Conservation (phyloP, 2,113 vertebrate species). For the Penelope pileata region DNA sequence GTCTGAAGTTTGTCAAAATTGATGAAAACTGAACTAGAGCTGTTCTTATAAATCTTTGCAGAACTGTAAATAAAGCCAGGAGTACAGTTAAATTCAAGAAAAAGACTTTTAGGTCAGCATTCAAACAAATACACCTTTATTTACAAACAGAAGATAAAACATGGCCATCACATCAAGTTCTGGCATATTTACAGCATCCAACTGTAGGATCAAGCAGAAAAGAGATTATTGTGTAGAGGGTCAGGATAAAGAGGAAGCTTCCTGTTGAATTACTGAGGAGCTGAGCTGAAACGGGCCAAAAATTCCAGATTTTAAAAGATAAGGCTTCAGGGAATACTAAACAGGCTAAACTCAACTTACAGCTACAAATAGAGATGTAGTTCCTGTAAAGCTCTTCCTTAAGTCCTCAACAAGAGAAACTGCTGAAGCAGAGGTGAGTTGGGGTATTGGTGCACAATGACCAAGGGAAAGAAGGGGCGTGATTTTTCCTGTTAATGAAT, state of each 20-base stretch:
- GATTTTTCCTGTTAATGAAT: background rate
- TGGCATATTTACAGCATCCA: slow-evolving; percentile 53
- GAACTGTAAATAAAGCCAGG: background rate
- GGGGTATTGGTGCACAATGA: background rate
- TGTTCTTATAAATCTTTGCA: background rate
- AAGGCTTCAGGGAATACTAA: background rate
- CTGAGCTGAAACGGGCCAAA: background rate
- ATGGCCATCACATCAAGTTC: background rate
- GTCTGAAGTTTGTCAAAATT: background rate
- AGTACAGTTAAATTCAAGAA: background rate
- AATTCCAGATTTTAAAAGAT: background rate
- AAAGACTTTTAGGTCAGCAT: background rate
- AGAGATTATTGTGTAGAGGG: background rate
- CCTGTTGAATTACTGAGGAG: background rate
- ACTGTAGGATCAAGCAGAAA: background rate
- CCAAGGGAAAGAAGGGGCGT: background rate
- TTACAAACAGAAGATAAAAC: slow-evolving; percentile 53
- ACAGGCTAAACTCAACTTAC: background rate
- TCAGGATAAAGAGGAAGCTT: background rate
- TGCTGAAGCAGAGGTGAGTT: background rate
- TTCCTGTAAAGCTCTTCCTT: background rate
- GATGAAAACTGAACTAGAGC: background rate
- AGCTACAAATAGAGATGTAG: background rate
- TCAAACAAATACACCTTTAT: slow-evolving; percentile 51
- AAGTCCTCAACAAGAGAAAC: background rate